Evolutionary conservation across 1,140 invertebrate genomes (phyloP).

Genomic region (Portunus trituberculatus): DNA sequence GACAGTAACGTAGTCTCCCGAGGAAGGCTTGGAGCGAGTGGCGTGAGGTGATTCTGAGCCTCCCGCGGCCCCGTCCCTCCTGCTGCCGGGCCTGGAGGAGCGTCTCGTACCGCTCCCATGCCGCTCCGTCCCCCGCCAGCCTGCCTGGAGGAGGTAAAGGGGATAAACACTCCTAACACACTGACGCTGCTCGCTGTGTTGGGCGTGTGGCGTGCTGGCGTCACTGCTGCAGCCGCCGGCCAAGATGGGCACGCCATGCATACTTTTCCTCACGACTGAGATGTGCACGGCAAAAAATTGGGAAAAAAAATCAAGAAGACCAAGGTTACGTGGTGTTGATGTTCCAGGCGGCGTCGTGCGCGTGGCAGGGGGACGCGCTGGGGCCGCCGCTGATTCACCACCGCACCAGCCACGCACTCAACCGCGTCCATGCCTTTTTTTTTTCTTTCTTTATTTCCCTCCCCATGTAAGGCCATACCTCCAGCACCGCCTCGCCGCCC

Average conservation of each 20-base stretch:
- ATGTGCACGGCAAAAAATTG: slow-evolving; percentile 9
- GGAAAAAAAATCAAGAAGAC: not conserved
- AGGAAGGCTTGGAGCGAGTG: too few species aligned
- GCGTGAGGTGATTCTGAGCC: too few species aligned
- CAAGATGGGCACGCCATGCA: not conserved
- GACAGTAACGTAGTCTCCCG: too few species aligned
- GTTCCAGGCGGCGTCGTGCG: not conserved
- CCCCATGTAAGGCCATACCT: slow-evolving; percentile 10
- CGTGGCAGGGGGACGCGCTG: not conserved
- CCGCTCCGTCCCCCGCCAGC: not conserved
- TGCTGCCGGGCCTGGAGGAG: too few species aligned
- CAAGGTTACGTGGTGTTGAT: not conserved
- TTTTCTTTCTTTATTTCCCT: slow-evolving; percentile 2
- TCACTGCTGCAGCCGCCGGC: not conserved
- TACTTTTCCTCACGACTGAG: not conserved
- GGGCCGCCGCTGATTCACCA: not conserved
- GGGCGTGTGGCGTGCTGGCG: not conserved
- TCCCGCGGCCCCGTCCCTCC: too few species aligned
- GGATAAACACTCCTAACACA: not conserved
- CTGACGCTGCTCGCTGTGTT: not conserved
- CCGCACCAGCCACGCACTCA: not conserved
- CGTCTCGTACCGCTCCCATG: too few species aligned
- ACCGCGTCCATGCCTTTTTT: not conserved
- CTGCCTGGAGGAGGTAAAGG: not conserved
- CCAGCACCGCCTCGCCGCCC: not conserved